Evolutionary conservation across 2,888 invertebrate species (phyloP), one percentile per base, ranked within the genome.

Genomic region (Malthinus seriepunctatus): DNA sequence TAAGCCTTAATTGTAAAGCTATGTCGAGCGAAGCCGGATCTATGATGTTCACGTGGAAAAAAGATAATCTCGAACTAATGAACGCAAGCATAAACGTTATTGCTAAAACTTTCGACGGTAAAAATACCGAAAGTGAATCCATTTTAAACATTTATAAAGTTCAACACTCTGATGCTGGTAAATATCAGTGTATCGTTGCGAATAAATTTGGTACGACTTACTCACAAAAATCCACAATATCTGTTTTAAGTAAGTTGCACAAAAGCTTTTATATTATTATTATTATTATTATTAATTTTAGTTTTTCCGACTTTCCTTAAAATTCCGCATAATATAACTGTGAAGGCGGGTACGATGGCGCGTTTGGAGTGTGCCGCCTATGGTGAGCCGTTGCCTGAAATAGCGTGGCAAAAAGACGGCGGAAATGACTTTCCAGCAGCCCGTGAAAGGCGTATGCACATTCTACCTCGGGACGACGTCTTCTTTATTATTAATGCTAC

Each of bases 401-500:
- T 95, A 68, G 89, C 91, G 0, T 90, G 94, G 89, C 90, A 92
- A 70, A 95, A 95, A 78, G 93, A 93, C 79, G 93, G 93, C n/a
- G 93, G 91, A 0, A 90, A 91, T 73, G 91, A 95, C 73, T 97
- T 97, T 77, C 96, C 96, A 6, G 97, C 97, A 4, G 97, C 97
- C 7, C 84, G 91, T 67, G 96, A 97, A 76, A 85, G 96, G 42
- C 83, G 97, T 34, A 91, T 97, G 88, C 91, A 93, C 79, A 93
- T 96, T 45, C 91, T 95, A 86, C 91, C 93, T 0, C 87, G 88
- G 32, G 96, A 97, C 74, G 93, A 95, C 76, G 88, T 91, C 1
- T 93, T 96, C 76, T 93, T 95, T 73, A 97, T 97, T 68, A 86
- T 93, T n/a, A 88, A 93, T 79, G 93, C 93, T 14, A 94, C 93